Conservation (phyloP, 1,140 invertebrate species). For the Lerema accius region DNA sequence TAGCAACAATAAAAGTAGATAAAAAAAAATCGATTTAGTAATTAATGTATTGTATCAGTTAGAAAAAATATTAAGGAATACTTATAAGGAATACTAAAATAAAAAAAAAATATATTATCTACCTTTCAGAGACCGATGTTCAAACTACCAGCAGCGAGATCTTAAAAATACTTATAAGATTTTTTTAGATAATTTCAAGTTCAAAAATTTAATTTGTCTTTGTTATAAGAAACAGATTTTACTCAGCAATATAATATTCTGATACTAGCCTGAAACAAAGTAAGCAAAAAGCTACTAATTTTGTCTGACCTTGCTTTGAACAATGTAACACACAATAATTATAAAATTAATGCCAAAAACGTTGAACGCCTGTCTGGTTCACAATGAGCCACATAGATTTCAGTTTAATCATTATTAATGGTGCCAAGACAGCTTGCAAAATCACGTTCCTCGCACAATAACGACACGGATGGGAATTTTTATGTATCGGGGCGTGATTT, state of each 20-base stretch:
- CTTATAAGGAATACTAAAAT: too few relatives aligned
- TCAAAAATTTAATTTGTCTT: too few relatives aligned
- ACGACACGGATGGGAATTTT: slow-evolving; percentile 8
- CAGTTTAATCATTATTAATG: slow-evolving; percentile 77
- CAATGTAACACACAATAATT: slow-evolving; percentile 62
- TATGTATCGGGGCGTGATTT: slow-evolving; percentile 14
- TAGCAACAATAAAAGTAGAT: too few relatives aligned
- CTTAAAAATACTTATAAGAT: too few relatives aligned
- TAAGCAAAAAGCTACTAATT: slow-evolving; percentile 41
- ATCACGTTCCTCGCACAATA: slow-evolving; percentile 43
- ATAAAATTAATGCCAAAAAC: slow-evolving; percentile 76
- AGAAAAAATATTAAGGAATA: too few relatives aligned
- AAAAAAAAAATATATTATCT: too few relatives aligned
- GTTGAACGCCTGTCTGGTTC: slow-evolving; percentile 43
- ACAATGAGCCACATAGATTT: slow-evolving; percentile 62
- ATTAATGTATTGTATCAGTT: too few relatives aligned
- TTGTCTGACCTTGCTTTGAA: slow-evolving; percentile 43
- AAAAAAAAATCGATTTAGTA: too few relatives aligned
- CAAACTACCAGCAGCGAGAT: too few relatives aligned
- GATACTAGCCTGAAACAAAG: neutral
- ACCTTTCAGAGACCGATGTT: too few relatives aligned
- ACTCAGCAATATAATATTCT: neutral
- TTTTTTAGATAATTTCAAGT: too few relatives aligned
- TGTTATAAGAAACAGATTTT: too few relatives aligned
- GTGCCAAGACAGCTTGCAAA: slow-evolving; percentile 58